Evolutionary conservation across 1,140 invertebrate genomes (phyloP), one percentile per base, ranked within the genome.

Genomic region (Drosophila burlai): DNA sequence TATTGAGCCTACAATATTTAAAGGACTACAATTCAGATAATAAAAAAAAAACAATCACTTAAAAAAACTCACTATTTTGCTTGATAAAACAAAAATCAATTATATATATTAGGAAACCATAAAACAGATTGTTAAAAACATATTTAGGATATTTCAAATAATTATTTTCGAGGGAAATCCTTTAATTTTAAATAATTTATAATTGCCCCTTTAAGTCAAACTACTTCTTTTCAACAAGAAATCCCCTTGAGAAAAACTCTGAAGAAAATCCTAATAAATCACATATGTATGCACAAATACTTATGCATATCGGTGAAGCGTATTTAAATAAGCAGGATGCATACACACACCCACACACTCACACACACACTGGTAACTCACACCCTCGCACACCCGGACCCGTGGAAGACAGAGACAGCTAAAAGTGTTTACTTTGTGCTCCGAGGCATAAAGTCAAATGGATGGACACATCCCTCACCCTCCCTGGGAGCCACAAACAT

Each of bases 381-480:
- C 7, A 15, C 31, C 24, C 34, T 34, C 31, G 40, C 61, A 31
- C 38, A 45, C 18, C 46, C 24, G 3, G 3, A 16, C 1, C 10
- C 24, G 16, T 58, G 52, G 24, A 24, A 38, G 55, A 73, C 29
- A 40, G 46, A 61, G 69, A 61, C 54, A 38, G 45, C 52, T 16
- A 76, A 76, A 76, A 76, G 68, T 84, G 82, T 85, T 85, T 81
- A 79, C 82, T 81, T 81, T 78, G 64, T 63, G 82, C 82, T 65
- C 26, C 58, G 47, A 80, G 83, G 82, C 74, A 81, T 60, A 69
- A 81, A 84, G 82, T 66, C 81, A 62, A 59, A 57, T 80, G 60
- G 55, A 46, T 49, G 69, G 63, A 58, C 60, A 57, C 49, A 71
- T 49, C 46, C 36, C 18, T n/a, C 13, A 1, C 47, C 26, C 26